phyloP scores from a whole-genome alignment of 2,797 vertebrate species.

The Siniperca undulata region DNA sequence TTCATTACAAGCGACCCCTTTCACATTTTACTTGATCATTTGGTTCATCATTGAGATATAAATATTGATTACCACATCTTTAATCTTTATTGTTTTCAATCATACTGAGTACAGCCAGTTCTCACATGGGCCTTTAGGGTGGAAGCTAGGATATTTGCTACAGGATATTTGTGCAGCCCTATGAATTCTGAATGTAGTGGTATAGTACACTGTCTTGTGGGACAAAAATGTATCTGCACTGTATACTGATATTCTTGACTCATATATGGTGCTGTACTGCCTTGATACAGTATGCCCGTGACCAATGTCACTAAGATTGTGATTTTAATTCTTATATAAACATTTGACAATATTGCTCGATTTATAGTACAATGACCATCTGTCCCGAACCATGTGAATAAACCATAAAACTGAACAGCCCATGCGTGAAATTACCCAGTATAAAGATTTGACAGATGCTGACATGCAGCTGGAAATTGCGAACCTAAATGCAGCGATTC shows the following conservation, averaged over 20 bases:
- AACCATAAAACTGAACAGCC: slow-evolving; percentile 10
- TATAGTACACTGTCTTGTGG: not conserved
- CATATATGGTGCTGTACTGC: not conserved
- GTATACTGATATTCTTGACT: not conserved
- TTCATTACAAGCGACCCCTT: not conserved
- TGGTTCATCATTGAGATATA: not conserved
- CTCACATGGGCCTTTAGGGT: not conserved
- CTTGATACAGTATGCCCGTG: not conserved
- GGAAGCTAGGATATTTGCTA: not conserved
- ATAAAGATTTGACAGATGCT: slow-evolving; percentile 15
- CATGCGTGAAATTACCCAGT: slow-evolving; percentile 22
- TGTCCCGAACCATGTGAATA: not conserved
- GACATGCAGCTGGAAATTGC: slow-evolving; percentile 6
- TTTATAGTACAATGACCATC: not conserved
- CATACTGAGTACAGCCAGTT: not conserved
- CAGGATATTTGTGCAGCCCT: slow-evolving; percentile 2
- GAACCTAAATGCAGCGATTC: slow-evolving; percentile 1
- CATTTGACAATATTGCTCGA: not conserved
- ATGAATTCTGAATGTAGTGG: not conserved
- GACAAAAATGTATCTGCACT: not conserved
- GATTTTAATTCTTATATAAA: slow-evolving; percentile 13
- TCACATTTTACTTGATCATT: not conserved
- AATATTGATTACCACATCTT: not conserved
- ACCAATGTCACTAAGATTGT: slow-evolving; percentile 7
- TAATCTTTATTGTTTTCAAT: not conserved